Percentiles rank a stretch among this genome's conserved stretches.
Conservation (phyloP, 2,888 invertebrate genomes). For the Spisula solida region DNA sequence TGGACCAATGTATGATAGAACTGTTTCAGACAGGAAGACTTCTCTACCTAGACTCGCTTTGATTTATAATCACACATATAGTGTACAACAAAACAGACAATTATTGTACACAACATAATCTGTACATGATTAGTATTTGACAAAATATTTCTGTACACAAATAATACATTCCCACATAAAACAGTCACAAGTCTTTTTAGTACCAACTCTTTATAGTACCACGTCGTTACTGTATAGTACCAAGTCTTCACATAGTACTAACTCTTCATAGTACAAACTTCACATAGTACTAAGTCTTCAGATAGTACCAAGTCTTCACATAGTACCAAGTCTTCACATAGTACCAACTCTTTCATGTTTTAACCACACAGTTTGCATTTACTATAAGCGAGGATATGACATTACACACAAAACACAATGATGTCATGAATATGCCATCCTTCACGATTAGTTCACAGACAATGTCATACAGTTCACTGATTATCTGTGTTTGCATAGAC, state of each 20-base stretch:
- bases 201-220: neutral
- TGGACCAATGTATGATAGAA: neutral
- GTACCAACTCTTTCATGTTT: neutral
- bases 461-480: neutral
- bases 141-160: neutral
- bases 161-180: no score
- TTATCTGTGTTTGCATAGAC: neutral
- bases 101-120: neutral
- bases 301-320: no score
- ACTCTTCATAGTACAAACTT: neutral
- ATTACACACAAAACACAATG: neutral
- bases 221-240: no score
- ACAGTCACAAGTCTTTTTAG: no score
- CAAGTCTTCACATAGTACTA: neutral
- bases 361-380: neutral
- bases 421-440: neutral
- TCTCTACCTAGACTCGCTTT: neutral
- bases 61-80: conserved; percentile 10
- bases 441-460: neutral
- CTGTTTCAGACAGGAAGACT: neutral
- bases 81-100: neutral
- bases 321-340: neutral
- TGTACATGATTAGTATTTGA: conserved; percentile 11
- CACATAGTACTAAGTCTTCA: no score
- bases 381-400: neutral